Percentiles rank a stretch among this genome's conserved stretches.
Conservation (phyloP, 2,888 invertebrate species). For the Cyrtodaria siliqua region DNA sequence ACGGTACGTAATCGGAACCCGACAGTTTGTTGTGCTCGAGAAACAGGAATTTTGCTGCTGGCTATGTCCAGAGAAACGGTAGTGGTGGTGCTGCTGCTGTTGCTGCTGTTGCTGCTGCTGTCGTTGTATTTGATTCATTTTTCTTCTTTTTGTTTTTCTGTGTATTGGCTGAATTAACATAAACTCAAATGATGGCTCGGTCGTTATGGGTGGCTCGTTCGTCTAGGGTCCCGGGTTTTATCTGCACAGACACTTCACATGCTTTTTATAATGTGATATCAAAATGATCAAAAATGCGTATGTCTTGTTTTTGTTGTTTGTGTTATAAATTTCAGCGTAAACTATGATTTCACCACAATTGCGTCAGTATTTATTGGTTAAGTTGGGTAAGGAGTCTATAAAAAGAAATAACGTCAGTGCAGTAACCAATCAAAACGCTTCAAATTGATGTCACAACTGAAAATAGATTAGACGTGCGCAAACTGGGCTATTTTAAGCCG, state of each 20-base stretch:
- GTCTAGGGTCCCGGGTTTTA: slow-evolving; percentile 22
- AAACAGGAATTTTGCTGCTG: background rate
- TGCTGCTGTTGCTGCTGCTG: slow-evolving; percentile 34
- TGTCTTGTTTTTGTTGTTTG: too few species aligned
- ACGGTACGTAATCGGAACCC: slow-evolving; percentile 29
- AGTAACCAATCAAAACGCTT: slow-evolving; percentile 23
- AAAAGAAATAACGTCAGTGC: slow-evolving; percentile 22
- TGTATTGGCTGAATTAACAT: slow-evolving; percentile 41
- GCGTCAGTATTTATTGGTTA: background rate
- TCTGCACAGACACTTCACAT: too few species aligned
- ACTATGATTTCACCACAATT: background rate
- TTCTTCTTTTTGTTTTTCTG: slow-evolving; percentile 54
- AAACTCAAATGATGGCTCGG: background rate
- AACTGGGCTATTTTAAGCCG: too few species aligned
- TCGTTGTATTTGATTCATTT: slow-evolving; percentile 32
- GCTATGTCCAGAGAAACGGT: background rate
- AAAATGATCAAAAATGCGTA: too few species aligned
- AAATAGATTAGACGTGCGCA: too few species aligned
- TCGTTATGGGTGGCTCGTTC: slow-evolving; percentile 11
- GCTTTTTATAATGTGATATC: too few species aligned
- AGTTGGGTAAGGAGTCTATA: slow-evolving; percentile 4
- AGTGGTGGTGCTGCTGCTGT: slow-evolving; percentile 38
- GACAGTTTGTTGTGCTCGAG: slow-evolving; percentile 15
- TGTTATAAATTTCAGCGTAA: background rate
- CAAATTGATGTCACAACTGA: slow-evolving; percentile 6